A percentile compares a stretch with the other conserved stretches of the same genome.
These are phyloP conservation scores for Cephus cinctus DNA, from an alignment of 1,140 invertebrate genomes.

Conservation along the genomic window DNA sequence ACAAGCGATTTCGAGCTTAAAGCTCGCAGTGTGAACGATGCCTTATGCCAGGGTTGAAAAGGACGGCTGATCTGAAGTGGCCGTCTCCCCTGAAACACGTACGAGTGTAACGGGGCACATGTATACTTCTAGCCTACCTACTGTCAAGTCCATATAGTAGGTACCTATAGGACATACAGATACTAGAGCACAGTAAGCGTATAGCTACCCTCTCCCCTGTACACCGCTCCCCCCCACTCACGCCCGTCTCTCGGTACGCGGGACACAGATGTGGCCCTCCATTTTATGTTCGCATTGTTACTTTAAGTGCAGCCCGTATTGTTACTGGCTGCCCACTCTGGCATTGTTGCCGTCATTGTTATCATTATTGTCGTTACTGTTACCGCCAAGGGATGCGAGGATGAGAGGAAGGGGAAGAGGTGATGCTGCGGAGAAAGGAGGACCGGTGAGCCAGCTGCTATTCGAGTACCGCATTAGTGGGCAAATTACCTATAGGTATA, in stretches of 20 bases:
- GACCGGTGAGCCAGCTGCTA: slow-evolving; percentile 34
- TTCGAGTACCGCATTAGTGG: slow-evolving; percentile 25
- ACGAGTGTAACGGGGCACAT: no score
- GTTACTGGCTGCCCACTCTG: slow-evolving; percentile 41
- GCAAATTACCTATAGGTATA: no score
- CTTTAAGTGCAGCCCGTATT: slow-evolving; percentile 50
- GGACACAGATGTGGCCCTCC: slow-evolving; percentile 51
- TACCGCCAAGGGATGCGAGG: slow-evolving; percentile 26
- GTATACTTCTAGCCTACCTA: no score
- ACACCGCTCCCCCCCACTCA: neutral
- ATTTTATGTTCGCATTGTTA: slow-evolving; percentile 54
- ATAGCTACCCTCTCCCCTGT: neutral
- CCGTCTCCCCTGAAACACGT: no score
- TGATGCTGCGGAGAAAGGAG: slow-evolving; percentile 8
- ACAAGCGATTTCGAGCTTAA: no score
- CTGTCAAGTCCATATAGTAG: no score
- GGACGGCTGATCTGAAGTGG: no score
- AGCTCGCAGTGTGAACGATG: no score
- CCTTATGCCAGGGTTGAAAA: no score
- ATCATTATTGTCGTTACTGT: slow-evolving; percentile 52
- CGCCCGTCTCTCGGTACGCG: slow-evolving; percentile 18
- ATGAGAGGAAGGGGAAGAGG: slow-evolving; percentile 10
- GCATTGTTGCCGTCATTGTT: slow-evolving; percentile 48
- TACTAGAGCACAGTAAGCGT: no score
- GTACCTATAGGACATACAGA: no score